These are phyloP conservation scores for Philotrypesis tridentata DNA, from an alignment of 1,140 invertebrate species.

Conservation along the genomic window DNA sequence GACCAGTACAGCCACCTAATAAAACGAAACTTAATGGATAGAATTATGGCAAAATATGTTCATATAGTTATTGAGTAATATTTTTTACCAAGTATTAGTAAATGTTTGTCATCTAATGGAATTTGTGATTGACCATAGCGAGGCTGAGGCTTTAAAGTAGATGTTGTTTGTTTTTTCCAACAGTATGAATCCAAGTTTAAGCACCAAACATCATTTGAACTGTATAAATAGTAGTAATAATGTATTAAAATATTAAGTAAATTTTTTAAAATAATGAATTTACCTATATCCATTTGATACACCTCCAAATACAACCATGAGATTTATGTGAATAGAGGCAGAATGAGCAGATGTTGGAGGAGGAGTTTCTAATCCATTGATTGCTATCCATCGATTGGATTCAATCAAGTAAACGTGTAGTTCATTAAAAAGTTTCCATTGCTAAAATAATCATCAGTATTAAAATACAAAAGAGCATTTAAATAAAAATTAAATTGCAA, in stretches of 20 bases:
- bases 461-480: background rate
- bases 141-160: slow-evolving; percentile 82
- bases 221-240: slow-evolving; percentile 51
- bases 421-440: slow-evolving; percentile 91
- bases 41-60: slow-evolving; percentile 6
- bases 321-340: slow-evolving; percentile 88
- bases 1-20: slow-evolving; percentile 81
- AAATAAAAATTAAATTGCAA: slow-evolving; percentile 14
- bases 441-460: slow-evolving; percentile 61
- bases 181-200: slow-evolving; percentile 84
- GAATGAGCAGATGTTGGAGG: slow-evolving; percentile 93
- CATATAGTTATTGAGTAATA: background rate
- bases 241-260: slow-evolving; percentile 20
- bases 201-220: slow-evolving; percentile 93
- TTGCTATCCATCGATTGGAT: slow-evolving; percentile 88
- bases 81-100: slow-evolving; percentile 61
- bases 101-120: slow-evolving; percentile 79
- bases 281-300: slow-evolving; percentile 66
- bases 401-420: slow-evolving; percentile 91
- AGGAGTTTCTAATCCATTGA: slow-evolving; percentile 79
- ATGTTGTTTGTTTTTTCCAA: slow-evolving; percentile 85
- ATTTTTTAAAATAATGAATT: slow-evolving; percentile 24
- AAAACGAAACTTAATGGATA: slow-evolving; percentile 49
- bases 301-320: slow-evolving; percentile 95
- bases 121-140: slow-evolving; percentile 94